Conservation (phyloP, 2,113 vertebrate species). For the Podocnemis expansa region DNA sequence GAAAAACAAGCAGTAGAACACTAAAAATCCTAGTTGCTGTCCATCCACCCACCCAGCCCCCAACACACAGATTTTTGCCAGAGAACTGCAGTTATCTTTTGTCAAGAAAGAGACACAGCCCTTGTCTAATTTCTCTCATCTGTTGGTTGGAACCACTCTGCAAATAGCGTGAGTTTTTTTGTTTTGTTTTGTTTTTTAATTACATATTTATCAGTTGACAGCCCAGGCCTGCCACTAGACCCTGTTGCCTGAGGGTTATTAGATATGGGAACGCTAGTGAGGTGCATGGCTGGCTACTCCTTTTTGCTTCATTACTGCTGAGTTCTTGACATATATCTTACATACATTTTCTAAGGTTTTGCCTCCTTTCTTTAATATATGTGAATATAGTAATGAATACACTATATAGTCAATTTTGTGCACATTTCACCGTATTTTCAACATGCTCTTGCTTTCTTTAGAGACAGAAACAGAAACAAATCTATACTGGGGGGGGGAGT, state of each 20-base stretch:
- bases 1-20: neutral
- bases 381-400: neutral
- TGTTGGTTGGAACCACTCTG: neutral
- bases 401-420: neutral
- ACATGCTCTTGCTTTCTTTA: neutral
- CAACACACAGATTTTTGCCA: conserved; percentile 37
- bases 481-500: neutral
- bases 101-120: neutral
- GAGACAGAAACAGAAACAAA: neutral
- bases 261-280: neutral
- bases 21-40: neutral
- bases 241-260: neutral
- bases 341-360: neutral
- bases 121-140: neutral
- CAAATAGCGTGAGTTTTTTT: neutral
- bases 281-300: neutral
- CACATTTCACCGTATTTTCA: neutral
- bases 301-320: neutral
- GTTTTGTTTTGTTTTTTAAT: too few relatives aligned
- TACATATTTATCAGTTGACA: neutral
- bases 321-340: neutral
- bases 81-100: conserved; percentile 45
- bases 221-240: neutral
- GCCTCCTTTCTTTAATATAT: neutral
- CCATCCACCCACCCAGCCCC: neutral